These are phyloP conservation scores for Porites cylindrica DNA, from an alignment of 92 coral and sea anemone species.

Conservation along the genomic window DNA sequence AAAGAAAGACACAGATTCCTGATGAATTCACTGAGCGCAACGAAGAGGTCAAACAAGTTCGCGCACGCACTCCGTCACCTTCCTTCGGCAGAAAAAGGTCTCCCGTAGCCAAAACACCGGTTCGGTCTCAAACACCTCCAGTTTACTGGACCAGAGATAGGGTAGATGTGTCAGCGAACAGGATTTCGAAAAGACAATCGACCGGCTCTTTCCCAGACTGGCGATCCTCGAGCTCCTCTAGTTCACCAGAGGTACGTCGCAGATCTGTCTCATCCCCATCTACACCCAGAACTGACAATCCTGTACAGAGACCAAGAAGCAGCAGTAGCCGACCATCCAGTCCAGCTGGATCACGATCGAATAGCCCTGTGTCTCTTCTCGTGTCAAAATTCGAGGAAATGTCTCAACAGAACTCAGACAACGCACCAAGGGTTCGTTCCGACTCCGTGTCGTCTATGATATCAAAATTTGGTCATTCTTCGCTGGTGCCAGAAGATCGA, in stretches of 20 bases:
- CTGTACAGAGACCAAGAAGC: slow-evolving; percentile 23
- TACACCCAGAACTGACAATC: slow-evolving; percentile 44
- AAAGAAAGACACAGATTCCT: background rate
- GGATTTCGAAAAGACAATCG: slow-evolving; percentile 34
- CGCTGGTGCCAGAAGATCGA: slow-evolving; percentile 81
- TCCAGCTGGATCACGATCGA: slow-evolving; percentile 73
- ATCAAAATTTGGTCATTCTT: slow-evolving; percentile 79
- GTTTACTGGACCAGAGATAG: slow-evolving; percentile 42
- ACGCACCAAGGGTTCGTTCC: slow-evolving; percentile 45
- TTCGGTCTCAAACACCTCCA: slow-evolving; percentile 77
- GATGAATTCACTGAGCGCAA: background rate
- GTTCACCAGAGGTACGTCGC: slow-evolving; percentile 24
- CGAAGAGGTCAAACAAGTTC: slow-evolving; percentile 20
- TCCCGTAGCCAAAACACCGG: slow-evolving; percentile 17
- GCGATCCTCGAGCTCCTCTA: slow-evolving; percentile 46
- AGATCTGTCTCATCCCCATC: slow-evolving; percentile 58
- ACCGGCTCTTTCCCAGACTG: slow-evolving; percentile 34
- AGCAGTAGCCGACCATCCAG: slow-evolving; percentile 68
- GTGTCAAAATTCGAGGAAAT: slow-evolving; percentile 82
- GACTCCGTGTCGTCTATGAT: slow-evolving; percentile 79
- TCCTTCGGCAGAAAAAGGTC: slow-evolving; percentile 34
- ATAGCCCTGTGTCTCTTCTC: slow-evolving; percentile 79
- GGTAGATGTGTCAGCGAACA: slow-evolving; percentile 32
- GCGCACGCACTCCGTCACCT: slow-evolving; percentile 64
- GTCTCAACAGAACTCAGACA: slow-evolving; percentile 49